A percentile compares a stretch with the other conserved stretches of the same genome.
Evolutionary conservation across 35 echinoderm and acorn worm genomes (phyloP).

Genomic region (Diadema setosum): DNA sequence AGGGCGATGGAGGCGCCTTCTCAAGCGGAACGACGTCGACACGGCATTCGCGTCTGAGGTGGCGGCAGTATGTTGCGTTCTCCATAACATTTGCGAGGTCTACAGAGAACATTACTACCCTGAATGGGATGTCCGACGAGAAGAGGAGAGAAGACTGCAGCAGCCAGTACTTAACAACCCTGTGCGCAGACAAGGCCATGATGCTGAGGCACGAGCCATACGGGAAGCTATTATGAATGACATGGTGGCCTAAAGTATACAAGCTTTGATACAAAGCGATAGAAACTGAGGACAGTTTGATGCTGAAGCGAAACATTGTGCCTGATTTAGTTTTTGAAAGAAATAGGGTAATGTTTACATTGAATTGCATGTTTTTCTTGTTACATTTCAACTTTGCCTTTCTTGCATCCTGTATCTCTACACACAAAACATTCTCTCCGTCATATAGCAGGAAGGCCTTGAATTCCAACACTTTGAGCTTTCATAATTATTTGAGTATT

Average conservation of each 20-base stretch:
- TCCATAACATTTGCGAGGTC: conserved; percentile 65
- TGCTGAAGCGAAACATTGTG: not conserved
- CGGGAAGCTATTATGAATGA: not conserved
- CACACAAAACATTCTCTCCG: not conserved
- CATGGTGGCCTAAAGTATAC: not conserved
- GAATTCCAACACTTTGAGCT: not conserved
- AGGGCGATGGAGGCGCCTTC: conserved; percentile 52
- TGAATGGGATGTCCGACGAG: not conserved
- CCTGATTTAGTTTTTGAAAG: not conserved
- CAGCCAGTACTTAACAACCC: not conserved
- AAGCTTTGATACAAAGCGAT: not conserved
- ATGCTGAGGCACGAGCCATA: not conserved
- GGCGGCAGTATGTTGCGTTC: conserved; percentile 33
- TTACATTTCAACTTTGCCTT: not conserved
- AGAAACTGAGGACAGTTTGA: not conserved
- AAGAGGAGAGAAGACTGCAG: not conserved
- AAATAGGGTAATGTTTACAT: not conserved
- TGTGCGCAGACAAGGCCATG: not conserved
- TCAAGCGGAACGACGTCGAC: conserved; percentile 51
- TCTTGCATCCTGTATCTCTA: not conserved
- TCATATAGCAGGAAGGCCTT: not conserved
- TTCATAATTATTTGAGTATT: not conserved
- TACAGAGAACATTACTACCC: not conserved
- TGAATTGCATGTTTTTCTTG: not conserved
- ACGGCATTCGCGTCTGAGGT: not conserved